Evolutionary conservation across 2,888 invertebrate species (phyloP), one percentile per base, ranked within the genome.

Genomic region (Oligia latruncula): DNA sequence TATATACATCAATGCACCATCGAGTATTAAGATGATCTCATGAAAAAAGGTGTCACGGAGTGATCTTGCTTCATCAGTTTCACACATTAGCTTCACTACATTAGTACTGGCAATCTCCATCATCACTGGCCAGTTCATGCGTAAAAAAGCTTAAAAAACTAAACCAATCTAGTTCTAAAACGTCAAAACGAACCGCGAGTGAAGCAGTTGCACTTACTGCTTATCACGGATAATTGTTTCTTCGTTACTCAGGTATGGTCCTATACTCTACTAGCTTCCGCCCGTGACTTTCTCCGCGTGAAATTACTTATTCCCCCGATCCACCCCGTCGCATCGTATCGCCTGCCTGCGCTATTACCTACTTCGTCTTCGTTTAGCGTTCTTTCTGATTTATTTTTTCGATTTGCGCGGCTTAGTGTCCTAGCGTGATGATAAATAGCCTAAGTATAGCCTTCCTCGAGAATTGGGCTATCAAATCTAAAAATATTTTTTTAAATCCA

Each of bases 1-100:
- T 43, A 71, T 11, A 40, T 43, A 17, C 62, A 72, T 35, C n/a
- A 49, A 67, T 15, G 49, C 71, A 77, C 62, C 62, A 58, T 49
- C 67, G 62, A 80, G 70, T 70, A 68, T 35, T 46, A 13, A 64
- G 35, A 60, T 20, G 17, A 58, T 40, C 40, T 35, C 6, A n/a
- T n/a, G 17, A 43, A 11, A 29, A 55, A 67, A 66, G 23, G 35
- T 70, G n/a, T 46, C 43, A n/a, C n/a, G 52, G 43, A 20, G 29
- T 17, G 17, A 73, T 40, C n/a, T 40, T 40, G 35, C 15, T 40
- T 40, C 23, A 43, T 46, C 58, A n/a, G 3, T 9, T 58, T 58
- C 35, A 71, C 4, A 49, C 49, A 15, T 49, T 49, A 49, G 49
- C 49, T 49, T 23, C 60, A 35, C 23, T 17, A 35, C 17, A 46